These are phyloP conservation scores for Leptobrachium leishanense DNA, from an alignment of 2,113 vertebrate species.

Conservation along the genomic window DNA sequence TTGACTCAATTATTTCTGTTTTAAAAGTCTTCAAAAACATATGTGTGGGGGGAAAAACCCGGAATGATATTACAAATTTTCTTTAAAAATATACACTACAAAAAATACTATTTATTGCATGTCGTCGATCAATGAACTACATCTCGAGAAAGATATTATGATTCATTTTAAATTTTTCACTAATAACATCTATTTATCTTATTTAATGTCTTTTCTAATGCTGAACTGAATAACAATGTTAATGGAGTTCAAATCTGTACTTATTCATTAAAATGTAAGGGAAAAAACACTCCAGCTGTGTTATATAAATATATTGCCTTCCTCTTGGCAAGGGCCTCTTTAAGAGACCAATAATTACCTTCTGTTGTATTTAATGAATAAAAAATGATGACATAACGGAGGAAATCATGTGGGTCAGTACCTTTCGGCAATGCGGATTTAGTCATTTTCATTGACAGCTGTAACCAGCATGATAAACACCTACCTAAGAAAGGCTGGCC, in stretches of 20 bases:
- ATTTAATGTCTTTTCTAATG: slow-evolving; percentile 36
- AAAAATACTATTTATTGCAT: no score
- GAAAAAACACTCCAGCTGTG: slow-evolving; percentile 46
- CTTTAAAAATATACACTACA: no score
- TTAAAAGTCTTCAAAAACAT: no score
- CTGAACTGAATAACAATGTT: slow-evolving; percentile 48
- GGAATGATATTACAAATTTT: no score
- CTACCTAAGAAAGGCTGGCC: slow-evolving; percentile 60
- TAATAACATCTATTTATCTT: background rate
- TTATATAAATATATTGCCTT: slow-evolving; percentile 52
- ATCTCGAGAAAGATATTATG: background rate
- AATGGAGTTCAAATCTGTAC: slow-evolving; percentile 47
- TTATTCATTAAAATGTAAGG: slow-evolving; percentile 47
- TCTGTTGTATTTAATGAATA: slow-evolving; percentile 51
- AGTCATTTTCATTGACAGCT: slow-evolving; percentile 58
- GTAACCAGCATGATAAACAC: slow-evolving; percentile 63
- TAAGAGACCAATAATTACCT: slow-evolving; percentile 56
- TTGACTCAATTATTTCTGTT: no score
- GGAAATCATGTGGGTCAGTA: slow-evolving; percentile 51
- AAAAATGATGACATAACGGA: slow-evolving; percentile 50
- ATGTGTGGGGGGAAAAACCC: no score
- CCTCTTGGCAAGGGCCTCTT: slow-evolving; percentile 56
- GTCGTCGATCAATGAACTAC: no score
- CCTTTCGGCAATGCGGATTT: slow-evolving; percentile 55
- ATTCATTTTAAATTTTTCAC: background rate